These are phyloP conservation scores for Centruroides vittatus DNA, from an alignment of 1,140 invertebrate species.

Conservation along the genomic window DNA sequence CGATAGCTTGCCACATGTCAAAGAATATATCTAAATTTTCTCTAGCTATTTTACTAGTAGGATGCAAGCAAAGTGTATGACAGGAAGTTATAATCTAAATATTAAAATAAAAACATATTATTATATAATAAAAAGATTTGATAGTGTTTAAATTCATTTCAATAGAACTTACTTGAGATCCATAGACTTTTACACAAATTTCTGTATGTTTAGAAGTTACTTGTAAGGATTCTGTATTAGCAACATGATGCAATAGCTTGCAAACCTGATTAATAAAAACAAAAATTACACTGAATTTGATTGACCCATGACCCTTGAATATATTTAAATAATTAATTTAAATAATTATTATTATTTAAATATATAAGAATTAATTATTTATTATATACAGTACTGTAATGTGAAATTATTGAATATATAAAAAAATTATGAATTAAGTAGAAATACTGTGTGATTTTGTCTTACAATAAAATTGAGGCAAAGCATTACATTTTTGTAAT, in stretches of 20 bases:
- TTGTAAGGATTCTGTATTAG: conserved; percentile 81
- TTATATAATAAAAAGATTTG: too few species aligned
- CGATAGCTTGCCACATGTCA: conserved; percentile 91
- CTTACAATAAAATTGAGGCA: too few species aligned
- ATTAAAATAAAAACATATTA: not conserved
- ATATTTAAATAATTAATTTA: too few species aligned
- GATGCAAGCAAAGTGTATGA: conserved; percentile 76
- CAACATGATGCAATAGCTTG: conserved; percentile 88
- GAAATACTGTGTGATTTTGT: too few species aligned
- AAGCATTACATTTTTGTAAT: too few species aligned
- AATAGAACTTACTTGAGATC: conserved; percentile 3
- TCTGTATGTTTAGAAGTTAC: conserved; percentile 88
- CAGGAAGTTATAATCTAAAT: conserved; percentile 71
- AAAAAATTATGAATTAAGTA: too few species aligned
- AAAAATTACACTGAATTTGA: not conserved
- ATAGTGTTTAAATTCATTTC: too few species aligned
- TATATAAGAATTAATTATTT: too few species aligned
- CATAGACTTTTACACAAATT: conserved; percentile 61
- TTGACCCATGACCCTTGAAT: not conserved
- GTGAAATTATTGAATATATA: too few species aligned
- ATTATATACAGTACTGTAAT: too few species aligned
- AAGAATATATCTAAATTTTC: conserved; percentile 96
- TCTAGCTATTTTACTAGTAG: conserved; percentile 85
- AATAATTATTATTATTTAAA: too few species aligned
- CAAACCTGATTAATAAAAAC: conserved; percentile 54